Evolutionary conservation across 2,888 invertebrate genomes (phyloP).

Genomic region (Aquatica leii): DNA sequence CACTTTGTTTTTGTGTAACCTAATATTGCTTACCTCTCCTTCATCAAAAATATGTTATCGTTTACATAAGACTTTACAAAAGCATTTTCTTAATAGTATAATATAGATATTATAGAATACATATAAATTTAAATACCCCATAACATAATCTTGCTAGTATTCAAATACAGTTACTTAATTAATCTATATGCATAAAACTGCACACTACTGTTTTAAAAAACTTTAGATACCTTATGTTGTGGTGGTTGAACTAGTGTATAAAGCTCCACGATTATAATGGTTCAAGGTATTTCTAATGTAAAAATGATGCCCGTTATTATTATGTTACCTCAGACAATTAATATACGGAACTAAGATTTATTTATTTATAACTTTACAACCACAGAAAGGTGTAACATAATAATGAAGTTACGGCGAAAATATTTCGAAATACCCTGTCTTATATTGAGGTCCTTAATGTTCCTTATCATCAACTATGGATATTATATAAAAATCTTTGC

Average conservation of each 20-base stretch:
- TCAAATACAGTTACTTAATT: conserved; percentile 39
- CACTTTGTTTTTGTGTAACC: conserved; percentile 17
- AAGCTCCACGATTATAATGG: conserved; percentile 12
- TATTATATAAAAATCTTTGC: too few relatives aligned
- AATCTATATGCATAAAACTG: conserved; percentile 36
- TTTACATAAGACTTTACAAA: conserved; percentile 32
- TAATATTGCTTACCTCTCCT: conserved; percentile 23
- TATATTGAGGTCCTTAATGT: conserved; percentile 30
- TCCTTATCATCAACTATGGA: conserved; percentile 12
- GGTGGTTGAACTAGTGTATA: conserved; percentile 18
- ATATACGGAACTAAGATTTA: background rate
- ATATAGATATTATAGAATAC: conserved; percentile 34
- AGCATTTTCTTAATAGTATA: conserved; percentile 29
- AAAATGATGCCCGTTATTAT: conserved; percentile 13
- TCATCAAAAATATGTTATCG: conserved; percentile 16
- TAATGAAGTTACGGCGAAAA: conserved; percentile 3
- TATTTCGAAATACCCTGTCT: conserved; percentile 25
- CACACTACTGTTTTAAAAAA: conserved; percentile 31
- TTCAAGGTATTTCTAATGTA: conserved; percentile 18
- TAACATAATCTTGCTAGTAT: conserved; percentile 36
- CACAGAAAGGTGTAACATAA: conserved; percentile 7
- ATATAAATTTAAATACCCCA: conserved; percentile 40
- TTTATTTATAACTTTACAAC: conserved; percentile 5
- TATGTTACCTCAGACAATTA: background rate
- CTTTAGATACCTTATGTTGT: conserved; percentile 24